Conservation (phyloP, 2,888 invertebrate genomes). For the Dryobotodes eremita region DNA sequence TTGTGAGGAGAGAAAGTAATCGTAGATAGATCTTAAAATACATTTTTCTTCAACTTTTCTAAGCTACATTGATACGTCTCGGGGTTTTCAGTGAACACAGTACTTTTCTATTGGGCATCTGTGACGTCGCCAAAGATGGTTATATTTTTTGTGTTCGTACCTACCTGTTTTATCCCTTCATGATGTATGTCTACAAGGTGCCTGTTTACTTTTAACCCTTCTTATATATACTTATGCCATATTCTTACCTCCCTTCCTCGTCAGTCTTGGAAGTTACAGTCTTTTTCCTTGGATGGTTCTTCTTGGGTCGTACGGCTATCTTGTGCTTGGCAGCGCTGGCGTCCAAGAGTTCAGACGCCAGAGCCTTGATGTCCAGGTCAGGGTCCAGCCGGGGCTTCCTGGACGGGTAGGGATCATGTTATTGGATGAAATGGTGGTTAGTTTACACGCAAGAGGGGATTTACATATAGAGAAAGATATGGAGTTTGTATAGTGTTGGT, state of each 20-base stretch:
- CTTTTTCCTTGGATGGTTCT: conserved; percentile 90
- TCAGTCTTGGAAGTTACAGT: conserved; percentile 66
- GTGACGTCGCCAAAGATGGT: not conserved
- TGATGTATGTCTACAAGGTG: not conserved
- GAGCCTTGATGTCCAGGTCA: conserved; percentile 90
- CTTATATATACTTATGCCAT: not conserved
- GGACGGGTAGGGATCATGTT: conserved; percentile 75
- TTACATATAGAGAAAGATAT: conserved; percentile 16
- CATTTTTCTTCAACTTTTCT: not conserved
- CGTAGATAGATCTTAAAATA: not conserved
- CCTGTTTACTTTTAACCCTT: not conserved
- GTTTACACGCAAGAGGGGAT: conserved; percentile 58
- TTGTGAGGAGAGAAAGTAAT: not conserved
- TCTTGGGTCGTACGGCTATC: conserved; percentile 93
- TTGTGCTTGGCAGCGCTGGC: conserved; percentile 94
- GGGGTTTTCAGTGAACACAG: not conserved
- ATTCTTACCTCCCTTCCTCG: conserved; percentile 69
- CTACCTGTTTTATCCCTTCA: not conserved
- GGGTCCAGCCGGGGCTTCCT: conserved; percentile 90
- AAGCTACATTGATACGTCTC: not conserved
- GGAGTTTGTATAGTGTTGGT: not conserved
- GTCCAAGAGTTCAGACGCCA: conserved; percentile 91
- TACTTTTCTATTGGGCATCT: not conserved
- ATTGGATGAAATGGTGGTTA: conserved; percentile 71
- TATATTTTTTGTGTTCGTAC: not conserved